These are phyloP conservation scores for Drusus annulatus DNA, from an alignment of 1,140 invertebrate genomes.

Conservation along the genomic window DNA sequence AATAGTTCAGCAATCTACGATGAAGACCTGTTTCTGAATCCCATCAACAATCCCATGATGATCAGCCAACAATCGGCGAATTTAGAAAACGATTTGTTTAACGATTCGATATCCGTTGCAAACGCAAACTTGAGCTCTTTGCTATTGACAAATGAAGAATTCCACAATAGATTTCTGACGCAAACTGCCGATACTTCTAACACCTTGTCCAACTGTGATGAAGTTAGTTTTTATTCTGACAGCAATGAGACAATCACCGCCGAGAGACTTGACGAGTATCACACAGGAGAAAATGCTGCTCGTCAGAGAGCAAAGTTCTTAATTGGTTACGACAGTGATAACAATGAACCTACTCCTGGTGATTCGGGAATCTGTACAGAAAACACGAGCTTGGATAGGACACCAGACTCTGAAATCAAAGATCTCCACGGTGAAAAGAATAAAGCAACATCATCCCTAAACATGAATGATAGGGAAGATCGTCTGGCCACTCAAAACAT, in stretches of 20 bases:
- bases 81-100: slow-evolving; percentile 66
- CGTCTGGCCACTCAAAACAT: background rate
- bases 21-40: slow-evolving; percentile 59
- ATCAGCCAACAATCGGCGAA: slow-evolving; percentile 59
- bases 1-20: slow-evolving; percentile 68
- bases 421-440: slow-evolving; percentile 45
- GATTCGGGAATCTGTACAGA: slow-evolving; percentile 83
- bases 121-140: slow-evolving; percentile 79
- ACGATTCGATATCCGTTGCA: slow-evolving; percentile 74
- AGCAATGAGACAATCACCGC: slow-evolving; percentile 59
- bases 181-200: slow-evolving; percentile 47
- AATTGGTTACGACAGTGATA: slow-evolving; percentile 69
- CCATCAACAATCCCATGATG: slow-evolving; percentile 48
- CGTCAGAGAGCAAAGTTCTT: slow-evolving; percentile 72
- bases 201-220: slow-evolving; percentile 58
- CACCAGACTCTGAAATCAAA: slow-evolving; percentile 71
- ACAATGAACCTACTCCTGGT: slow-evolving; percentile 68
- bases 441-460: background rate
- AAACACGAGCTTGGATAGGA: slow-evolving; percentile 78
- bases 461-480: background rate
- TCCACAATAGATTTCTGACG: slow-evolving; percentile 61
- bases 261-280: slow-evolving; percentile 20
- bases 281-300: slow-evolving; percentile 63
- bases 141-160: slow-evolving; percentile 71
- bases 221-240: slow-evolving; percentile 63